These are phyloP conservation scores for Ferdinandea cuprea DNA, from an alignment of 2,888 invertebrate species.

Conservation along the genomic window DNA sequence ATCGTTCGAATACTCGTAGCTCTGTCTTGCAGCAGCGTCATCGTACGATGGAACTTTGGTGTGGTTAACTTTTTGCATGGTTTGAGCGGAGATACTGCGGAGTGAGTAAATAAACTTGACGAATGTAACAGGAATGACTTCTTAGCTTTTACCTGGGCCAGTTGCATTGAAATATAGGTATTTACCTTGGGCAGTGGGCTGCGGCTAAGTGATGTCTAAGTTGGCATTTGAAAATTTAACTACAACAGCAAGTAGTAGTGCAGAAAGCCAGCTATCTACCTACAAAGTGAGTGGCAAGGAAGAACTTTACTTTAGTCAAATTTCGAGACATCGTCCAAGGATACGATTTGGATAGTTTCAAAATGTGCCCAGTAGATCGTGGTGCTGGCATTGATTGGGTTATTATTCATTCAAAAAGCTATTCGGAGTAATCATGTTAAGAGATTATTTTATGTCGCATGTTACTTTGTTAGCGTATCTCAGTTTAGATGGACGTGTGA, in stretches of 20 bases:
- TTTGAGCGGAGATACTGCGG: conserved; percentile 11
- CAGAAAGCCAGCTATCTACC: conserved; percentile 9
- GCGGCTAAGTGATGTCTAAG: conserved; percentile 5
- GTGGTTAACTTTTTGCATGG: conserved; percentile 63
- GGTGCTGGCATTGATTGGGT: background rate
- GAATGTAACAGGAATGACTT: conserved; percentile 60
- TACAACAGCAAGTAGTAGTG: conserved; percentile 30
- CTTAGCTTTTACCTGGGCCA: conserved; percentile 37
- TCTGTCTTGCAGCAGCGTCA: background rate
- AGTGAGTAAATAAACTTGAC: conserved; percentile 61
- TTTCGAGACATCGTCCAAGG: background rate
- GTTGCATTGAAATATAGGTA: conserved; percentile 12
- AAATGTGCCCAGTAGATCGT: too few relatives aligned
- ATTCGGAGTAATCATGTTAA: background rate
- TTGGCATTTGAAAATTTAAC: conserved; percentile 50
- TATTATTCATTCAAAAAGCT: background rate
- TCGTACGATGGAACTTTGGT: conserved; percentile 45
- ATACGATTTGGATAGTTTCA: background rate
- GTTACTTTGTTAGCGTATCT: background rate
- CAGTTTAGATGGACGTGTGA: too few relatives aligned
- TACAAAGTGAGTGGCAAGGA: background rate
- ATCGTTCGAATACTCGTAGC: conserved; percentile 37
- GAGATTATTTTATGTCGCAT: background rate
- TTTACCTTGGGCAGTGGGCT: too few relatives aligned
- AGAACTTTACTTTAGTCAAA: background rate